These are phyloP conservation scores for Sciurus niger DNA, from an alignment of 2,113 vertebrate genomes.

Conservation along the genomic window DNA sequence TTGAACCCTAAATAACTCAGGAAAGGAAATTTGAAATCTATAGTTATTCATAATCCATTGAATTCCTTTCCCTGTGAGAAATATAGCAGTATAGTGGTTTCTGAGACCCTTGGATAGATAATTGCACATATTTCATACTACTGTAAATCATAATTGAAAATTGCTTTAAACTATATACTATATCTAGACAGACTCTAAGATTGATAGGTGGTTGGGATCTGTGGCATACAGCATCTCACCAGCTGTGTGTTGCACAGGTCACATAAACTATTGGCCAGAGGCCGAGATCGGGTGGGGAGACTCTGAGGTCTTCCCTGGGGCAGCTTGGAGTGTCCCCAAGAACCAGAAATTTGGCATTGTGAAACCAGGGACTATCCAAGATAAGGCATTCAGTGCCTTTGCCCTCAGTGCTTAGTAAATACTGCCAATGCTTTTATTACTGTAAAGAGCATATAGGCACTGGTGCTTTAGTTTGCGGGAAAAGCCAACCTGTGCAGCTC, in stretches of 20 bases:
- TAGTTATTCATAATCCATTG: not conserved
- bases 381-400: not conserved
- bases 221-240: not conserved
- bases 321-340: conserved; percentile 59
- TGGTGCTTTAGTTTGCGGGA: not conserved
- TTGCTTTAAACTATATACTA: not conserved
- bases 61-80: conserved; percentile 44
- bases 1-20: conserved; percentile 23
- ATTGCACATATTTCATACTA: conserved; percentile 38
- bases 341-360: conserved; percentile 56
- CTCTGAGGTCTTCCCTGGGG: conserved; percentile 62
- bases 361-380: conserved; percentile 60
- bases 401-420: conserved; percentile 1
- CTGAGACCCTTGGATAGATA: not conserved
- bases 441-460: not conserved
- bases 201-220: not conserved
- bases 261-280: conserved; percentile 15
- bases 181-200: not conserved
- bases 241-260: not conserved
- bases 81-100: not conserved
- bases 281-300: not conserved
- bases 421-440: not conserved
- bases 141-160: conserved; percentile 20
- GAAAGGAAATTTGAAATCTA: conserved; percentile 38
- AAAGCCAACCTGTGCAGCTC: not conserved